Base-by-base conservation (phyloP, 1,140 invertebrate genomes). In the Bicyclus anynana region DNA sequence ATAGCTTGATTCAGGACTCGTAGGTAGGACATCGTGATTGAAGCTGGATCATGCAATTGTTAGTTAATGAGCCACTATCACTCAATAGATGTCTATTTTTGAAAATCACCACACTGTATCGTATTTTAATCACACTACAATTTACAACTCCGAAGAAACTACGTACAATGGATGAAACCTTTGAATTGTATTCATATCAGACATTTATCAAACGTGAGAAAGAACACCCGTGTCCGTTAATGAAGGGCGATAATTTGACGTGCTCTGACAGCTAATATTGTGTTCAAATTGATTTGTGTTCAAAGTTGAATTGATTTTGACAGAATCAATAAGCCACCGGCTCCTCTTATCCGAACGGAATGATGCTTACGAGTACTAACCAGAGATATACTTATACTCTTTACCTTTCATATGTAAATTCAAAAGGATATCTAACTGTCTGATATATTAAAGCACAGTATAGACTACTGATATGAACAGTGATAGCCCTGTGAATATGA, bases 241-340 rank as follows among this genome's bases (percentile, higher is more conserved):
- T 86, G 83, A 81, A 63, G 69, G 69, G 59, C 70, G 71, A 64
- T 86, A 85, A 86, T 86, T 84, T 88, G 85, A 88, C 77, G 68
- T 69, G 70, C 73, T 40, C 72, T 80, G 85, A 88, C 85, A 88
- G 83, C 76, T 86, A 79, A 85, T 85, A 81, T 85, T 77, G 72
- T 79, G 65, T 80, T 79, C 71, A 81, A 86, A 85, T 88, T 87
- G 81, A 87, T 84, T 85, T 88, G 79, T 86, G 82, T 85, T 87
- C 81, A 76, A 80, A 77, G 77, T 83, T 79, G 77, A 85, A 85
- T 86, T 83, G 77, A 81, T 88, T 83, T 86, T 86, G 83, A 88
- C 85, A 88, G 76, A 86, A 77, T 84, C 78, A 86, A 88, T 88
- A 86, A 86, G 80, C 85, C 81, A 86, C 82, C 71, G 77, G 74